A percentile compares a stretch with the other conserved stretches of the same genome.
Evolutionary conservation across 2,888 invertebrate genomes (phyloP).

Genomic region (Zonitis immaculata): DNA sequence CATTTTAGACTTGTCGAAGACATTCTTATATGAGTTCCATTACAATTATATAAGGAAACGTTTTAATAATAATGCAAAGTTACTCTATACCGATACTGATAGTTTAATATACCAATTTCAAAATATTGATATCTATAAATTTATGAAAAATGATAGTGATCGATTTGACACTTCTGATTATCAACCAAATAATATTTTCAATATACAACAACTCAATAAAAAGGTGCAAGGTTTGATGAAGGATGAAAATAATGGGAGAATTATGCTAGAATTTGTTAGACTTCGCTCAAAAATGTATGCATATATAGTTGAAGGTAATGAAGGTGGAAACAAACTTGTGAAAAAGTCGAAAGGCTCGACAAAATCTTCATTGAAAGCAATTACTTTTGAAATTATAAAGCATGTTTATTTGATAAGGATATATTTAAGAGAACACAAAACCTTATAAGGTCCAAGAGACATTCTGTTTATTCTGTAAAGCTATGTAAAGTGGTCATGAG

Average conservation of each 20-base stretch:
- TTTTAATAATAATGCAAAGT: neutral
- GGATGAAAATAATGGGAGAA: no score
- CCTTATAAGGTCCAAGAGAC: neutral
- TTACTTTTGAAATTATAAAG: neutral
- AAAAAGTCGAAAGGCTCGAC: no score
- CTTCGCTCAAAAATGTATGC: neutral
- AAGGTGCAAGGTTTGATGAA: no score
- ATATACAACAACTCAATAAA: no score
- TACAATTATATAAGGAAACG: constrained; percentile 15
- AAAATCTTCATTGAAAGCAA: neutral
- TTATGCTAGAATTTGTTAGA: neutral
- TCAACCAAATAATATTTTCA: neutral
- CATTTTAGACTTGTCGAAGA: constrained; percentile 5
- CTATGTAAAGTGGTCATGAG: neutral
- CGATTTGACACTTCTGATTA: neutral
- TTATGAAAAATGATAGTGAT: neutral
- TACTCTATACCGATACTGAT: constrained; percentile 18
- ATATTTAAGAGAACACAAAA: neutral
- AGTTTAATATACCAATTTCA: constrained; percentile 3
- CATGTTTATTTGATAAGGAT: neutral
- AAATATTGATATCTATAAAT: neutral
- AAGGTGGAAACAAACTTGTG: no score
- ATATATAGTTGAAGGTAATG: no score
- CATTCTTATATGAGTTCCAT: constrained; percentile 15
- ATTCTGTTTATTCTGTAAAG: neutral